A percentile compares a stretch with the other conserved stretches of the same genome.
Evolutionary conservation across 2,888 invertebrate species (phyloP).

Genomic region (Pseudococcus jackbeardsleyi): DNA sequence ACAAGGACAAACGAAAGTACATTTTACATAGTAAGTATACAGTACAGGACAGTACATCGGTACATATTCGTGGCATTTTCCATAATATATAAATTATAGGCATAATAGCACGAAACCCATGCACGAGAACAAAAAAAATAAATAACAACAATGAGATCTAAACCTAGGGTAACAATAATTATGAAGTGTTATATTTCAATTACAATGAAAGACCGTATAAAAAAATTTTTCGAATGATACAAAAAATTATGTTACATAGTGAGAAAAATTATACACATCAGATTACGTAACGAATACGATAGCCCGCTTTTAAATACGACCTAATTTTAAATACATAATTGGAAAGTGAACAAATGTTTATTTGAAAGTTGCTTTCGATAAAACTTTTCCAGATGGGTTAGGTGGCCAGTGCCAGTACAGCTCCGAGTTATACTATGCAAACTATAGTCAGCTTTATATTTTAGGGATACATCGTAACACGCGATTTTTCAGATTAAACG

Average conservation of each 20-base stretch:
- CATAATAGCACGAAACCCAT: not conserved
- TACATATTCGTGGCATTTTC: not conserved
- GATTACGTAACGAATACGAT: constrained; percentile 16
- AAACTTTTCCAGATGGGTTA: constrained; percentile 3
- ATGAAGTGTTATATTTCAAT: constrained; percentile 24
- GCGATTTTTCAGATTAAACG: constrained; percentile 19
- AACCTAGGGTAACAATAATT: constrained; percentile 27
- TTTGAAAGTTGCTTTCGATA: constrained; percentile 2
- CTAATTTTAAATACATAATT: not conserved
- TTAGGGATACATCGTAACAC: not conserved
- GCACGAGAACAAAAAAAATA: not conserved
- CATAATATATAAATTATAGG: not conserved
- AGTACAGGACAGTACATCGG: not conserved
- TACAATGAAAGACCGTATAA: constrained; percentile 42
- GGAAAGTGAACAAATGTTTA: constrained; percentile 8
- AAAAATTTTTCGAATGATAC: constrained; percentile 20
- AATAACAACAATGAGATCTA: constrained; percentile 47
- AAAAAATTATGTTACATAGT: constrained; percentile 33
- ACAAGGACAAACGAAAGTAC: not conserved
- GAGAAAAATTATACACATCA: not conserved
- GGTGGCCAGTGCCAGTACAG: not conserved
- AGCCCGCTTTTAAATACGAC: constrained; percentile 50
- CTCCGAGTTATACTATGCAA: not conserved
- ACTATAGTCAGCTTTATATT: not conserved
- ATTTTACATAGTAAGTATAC: too few relatives aligned